Evolutionary conservation across 1,140 invertebrate genomes (phyloP).

Genomic region (Frieseomelitta varia): DNA sequence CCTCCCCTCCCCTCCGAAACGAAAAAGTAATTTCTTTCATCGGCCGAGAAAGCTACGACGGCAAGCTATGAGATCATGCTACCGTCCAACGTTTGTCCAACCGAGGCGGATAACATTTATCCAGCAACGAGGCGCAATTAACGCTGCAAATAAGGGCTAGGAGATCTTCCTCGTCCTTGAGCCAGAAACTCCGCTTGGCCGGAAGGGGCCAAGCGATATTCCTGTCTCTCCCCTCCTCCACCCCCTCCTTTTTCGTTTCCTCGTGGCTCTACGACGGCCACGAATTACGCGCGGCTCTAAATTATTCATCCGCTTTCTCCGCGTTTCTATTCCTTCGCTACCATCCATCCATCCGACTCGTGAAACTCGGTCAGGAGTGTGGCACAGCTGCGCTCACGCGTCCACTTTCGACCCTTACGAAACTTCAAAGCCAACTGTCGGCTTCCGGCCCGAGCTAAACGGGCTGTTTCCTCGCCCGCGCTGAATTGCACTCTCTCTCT

Average conservation of each 20-base stretch:
- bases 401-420: not conserved
- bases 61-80: no score
- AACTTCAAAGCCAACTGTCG: conserved; percentile 12
- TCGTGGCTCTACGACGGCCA: not conserved
- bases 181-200: not conserved
- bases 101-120: not conserved
- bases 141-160: conserved; percentile 4
- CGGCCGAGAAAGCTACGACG: no score
- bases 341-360: conserved; percentile 6
- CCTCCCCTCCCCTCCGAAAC: no score
- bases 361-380: conserved; percentile 42
- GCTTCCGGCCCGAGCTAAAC: conserved; percentile 14
- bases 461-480: not conserved
- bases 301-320: conserved; percentile 48
- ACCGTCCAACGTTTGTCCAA: not conserved
- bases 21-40: no score
- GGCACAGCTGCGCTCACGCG: not conserved
- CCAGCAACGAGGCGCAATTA: conserved; percentile 5
- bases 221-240: not conserved
- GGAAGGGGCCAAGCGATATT: not conserved
- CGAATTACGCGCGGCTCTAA: conserved; percentile 32
- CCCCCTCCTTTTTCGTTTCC: not conserved
- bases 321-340: conserved; percentile 31
- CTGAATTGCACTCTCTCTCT: no score
- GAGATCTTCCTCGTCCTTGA: conserved; percentile 7